A percentile compares a stretch with the other conserved stretches of the same genome.
These are phyloP conservation scores for Caenorhabditis parvicauda DNA, from an alignment of 2,888 invertebrate genomes.

Conservation along the genomic window DNA sequence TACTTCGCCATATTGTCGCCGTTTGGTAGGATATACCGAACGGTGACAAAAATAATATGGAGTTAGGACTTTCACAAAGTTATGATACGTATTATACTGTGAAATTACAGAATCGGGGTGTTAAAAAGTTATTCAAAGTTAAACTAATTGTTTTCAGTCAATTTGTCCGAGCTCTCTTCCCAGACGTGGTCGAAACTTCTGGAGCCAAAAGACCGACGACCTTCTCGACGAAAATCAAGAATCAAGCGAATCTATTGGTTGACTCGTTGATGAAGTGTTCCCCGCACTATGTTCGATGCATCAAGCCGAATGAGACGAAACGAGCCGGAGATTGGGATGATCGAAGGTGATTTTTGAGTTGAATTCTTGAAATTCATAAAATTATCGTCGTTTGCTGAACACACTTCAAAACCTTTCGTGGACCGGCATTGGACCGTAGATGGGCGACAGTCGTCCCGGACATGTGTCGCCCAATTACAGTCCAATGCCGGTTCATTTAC, in stretches of 20 bases:
- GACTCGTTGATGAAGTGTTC: conserved; percentile 72
- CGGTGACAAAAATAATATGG: no score
- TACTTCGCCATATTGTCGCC: no score
- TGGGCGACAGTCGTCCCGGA: no score
- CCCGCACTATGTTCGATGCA: conserved; percentile 74
- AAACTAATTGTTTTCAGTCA: conserved; percentile 66
- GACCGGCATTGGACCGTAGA: no score
- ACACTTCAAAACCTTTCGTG: no score
- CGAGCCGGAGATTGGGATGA: conserved; percentile 72
- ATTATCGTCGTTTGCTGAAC: background rate
- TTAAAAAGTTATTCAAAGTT: no score
- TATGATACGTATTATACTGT: no score
- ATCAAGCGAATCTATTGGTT: conserved; percentile 72
- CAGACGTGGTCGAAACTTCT: conserved; percentile 66
- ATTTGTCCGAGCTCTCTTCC: conserved; percentile 70
- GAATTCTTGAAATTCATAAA: background rate
- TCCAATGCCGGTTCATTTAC: no score
- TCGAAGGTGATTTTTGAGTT: conserved; percentile 53
- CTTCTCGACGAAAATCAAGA: conserved; percentile 72
- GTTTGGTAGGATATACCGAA: no score
- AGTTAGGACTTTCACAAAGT: no score
- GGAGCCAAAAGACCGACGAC: conserved; percentile 70
- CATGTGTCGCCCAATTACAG: no score
- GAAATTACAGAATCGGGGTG: no score
- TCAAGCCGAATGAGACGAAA: conserved; percentile 75